Evolutionary conservation across 1,140 invertebrate genomes (phyloP).

Genomic region (Drosophila dunni): DNA sequence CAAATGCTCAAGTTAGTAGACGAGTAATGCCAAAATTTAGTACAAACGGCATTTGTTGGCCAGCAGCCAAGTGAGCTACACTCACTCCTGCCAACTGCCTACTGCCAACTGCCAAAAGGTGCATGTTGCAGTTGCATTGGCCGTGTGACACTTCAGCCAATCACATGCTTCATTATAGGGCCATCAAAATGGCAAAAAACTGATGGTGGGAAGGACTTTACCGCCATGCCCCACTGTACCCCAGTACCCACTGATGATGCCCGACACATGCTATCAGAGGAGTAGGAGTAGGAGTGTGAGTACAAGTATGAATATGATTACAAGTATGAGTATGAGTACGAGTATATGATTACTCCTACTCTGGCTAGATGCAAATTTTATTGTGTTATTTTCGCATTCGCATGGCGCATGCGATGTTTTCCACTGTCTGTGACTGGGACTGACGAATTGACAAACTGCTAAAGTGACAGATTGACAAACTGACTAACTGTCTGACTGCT

Average conservation of each 20-base stretch:
- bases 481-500: constrained; percentile 43
- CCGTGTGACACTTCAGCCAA: constrained; percentile 74
- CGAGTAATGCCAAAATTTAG: neutral
- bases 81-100: neutral
- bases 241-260: neutral
- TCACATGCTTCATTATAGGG: constrained; percentile 78
- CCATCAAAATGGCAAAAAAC: constrained; percentile 53
- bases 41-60: neutral
- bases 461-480: constrained; percentile 32
- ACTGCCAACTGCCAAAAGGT: neutral
- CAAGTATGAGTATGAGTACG: no score
- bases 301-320: no score
- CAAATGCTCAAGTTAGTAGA: neutral
- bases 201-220: no score
- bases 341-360: neutral
- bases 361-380: constrained; percentile 67
- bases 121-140: constrained; percentile 32
- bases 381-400: constrained; percentile 77
- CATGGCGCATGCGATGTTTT: constrained; percentile 41
- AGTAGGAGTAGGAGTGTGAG: no score
- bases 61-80: neutral
- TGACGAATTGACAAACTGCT: constrained; percentile 31
- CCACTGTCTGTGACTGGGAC: constrained; percentile 32
- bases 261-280: neutral
- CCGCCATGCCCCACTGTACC: no score